Evolutionary conservation across 2,888 invertebrate species (phyloP).

Genomic region (Temnothorax ravouxi): DNA sequence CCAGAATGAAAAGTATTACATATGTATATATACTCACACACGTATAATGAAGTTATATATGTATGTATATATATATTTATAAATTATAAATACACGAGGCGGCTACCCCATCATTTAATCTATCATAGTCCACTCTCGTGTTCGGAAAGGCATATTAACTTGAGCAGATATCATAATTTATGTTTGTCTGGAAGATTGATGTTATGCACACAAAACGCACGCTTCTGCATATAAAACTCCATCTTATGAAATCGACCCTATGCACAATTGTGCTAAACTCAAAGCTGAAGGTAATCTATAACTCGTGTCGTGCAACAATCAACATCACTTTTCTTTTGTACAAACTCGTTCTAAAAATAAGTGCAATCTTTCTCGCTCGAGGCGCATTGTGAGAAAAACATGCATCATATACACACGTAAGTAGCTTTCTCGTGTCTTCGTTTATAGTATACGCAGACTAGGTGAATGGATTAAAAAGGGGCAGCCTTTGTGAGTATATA

Average conservation of each 20-base stretch:
- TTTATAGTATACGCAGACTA: conserved; percentile 70
- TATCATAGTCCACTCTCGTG: conserved; percentile 73
- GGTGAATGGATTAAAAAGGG: conserved; percentile 73
- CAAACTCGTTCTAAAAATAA: conserved; percentile 54
- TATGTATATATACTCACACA: conserved; percentile 64
- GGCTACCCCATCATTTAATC: conserved; percentile 73
- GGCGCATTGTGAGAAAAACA: conserved; percentile 42
- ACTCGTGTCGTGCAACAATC: conserved; percentile 31
- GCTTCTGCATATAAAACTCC: conserved; percentile 38
- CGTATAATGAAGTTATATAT: conserved; percentile 41
- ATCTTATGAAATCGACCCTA: conserved; percentile 45
- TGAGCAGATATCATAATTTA: conserved; percentile 65
- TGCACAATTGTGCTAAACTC: conserved; percentile 60
- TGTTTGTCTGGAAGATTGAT: conserved; percentile 43
- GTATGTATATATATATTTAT: conserved; percentile 68
- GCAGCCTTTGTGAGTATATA: conserved; percentile 75
- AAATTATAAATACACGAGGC: conserved; percentile 72
- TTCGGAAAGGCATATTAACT: conserved; percentile 74
- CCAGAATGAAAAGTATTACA: conserved; percentile 69
- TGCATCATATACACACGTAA: conserved; percentile 53
- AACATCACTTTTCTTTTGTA: conserved; percentile 23
- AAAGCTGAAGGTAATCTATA: conserved; percentile 48
- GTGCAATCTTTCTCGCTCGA: conserved; percentile 33
- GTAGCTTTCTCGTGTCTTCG: conserved; percentile 65
- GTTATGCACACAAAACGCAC: conserved; percentile 36